Evolutionary conservation across 2,797 vertebrate species (phyloP).

Genomic region (Novumbra hubbsi): DNA sequence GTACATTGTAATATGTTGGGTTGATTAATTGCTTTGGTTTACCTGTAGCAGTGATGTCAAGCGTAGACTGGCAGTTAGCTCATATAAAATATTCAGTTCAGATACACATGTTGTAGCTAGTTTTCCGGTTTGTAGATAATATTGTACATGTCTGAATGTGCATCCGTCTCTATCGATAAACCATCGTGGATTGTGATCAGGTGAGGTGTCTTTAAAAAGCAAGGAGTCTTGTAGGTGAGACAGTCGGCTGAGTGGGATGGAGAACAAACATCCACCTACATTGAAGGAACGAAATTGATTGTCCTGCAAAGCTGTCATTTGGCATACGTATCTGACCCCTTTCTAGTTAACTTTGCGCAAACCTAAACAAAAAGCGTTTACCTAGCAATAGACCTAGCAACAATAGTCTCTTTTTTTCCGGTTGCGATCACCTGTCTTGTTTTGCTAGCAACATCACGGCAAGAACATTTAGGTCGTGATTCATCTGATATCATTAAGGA

Average conservation of each 20-base stretch:
- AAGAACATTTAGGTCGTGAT: not conserved
- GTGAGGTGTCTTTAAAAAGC: slow-evolving; percentile 57
- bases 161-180: slow-evolving; percentile 71
- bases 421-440: not conserved
- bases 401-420: not conserved
- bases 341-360: not conserved
- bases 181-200: slow-evolving; percentile 48
- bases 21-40: slow-evolving; percentile 12
- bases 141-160: slow-evolving; percentile 68
- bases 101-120: slow-evolving; percentile 60
- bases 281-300: slow-evolving; percentile 38
- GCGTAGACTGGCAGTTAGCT: slow-evolving; percentile 60
- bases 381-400: not conserved
- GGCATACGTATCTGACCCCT: not conserved
- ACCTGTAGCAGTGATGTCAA: slow-evolving; percentile 63
- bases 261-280: slow-evolving; percentile 67
- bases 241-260: slow-evolving; percentile 56
- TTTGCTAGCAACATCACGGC: not conserved
- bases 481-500: not conserved
- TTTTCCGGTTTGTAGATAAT: slow-evolving; percentile 68
- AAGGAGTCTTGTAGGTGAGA: slow-evolving; percentile 64
- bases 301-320: not conserved
- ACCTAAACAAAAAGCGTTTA: not conserved
- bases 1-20: too few relatives aligned
- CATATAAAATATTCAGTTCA: slow-evolving; percentile 63